Conservation (phyloP, 2,113 vertebrate species). For the Tauraco erythrolophus region DNA sequence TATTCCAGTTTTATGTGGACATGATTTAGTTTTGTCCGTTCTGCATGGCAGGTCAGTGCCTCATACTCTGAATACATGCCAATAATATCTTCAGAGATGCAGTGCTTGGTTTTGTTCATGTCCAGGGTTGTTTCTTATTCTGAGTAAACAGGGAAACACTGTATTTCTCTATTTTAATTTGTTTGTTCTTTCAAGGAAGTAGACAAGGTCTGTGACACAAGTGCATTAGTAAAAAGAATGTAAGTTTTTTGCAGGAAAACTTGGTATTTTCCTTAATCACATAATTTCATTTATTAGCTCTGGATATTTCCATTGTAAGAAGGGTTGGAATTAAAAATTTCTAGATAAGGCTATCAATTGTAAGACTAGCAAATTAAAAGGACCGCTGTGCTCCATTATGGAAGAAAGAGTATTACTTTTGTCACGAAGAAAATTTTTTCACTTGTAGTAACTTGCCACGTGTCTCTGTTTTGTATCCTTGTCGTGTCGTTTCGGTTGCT, state of each 20-base stretch:
- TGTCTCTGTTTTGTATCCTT: not conserved
- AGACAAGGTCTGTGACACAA: not conserved
- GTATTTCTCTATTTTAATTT: not conserved
- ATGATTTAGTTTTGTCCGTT: not conserved
- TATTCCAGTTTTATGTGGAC: not conserved
- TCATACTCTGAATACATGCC: not conserved
- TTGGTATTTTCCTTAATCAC: not conserved
- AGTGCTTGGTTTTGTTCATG: not conserved
- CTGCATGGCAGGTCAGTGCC: not conserved
- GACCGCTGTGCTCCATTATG: not conserved
- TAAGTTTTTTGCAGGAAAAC: not conserved
- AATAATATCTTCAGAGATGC: not conserved
- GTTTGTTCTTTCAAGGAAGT: not conserved
- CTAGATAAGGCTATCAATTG: not conserved
- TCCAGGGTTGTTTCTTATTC: not conserved
- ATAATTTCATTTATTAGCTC: not conserved
- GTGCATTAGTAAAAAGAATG: not conserved
- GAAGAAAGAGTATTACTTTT: not conserved
- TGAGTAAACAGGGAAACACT: not conserved
- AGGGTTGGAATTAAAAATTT: not conserved
- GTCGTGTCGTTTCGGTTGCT: not conserved
- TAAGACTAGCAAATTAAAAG: not conserved
- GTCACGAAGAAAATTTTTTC: not conserved
- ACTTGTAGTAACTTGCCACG: accelerated
- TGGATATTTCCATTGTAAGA: not conserved